Percentiles rank a stretch among this genome's conserved stretches.
These are phyloP conservation scores for Beris morrisii DNA, from an alignment of 2,888 invertebrate species.

Conservation along the genomic window DNA sequence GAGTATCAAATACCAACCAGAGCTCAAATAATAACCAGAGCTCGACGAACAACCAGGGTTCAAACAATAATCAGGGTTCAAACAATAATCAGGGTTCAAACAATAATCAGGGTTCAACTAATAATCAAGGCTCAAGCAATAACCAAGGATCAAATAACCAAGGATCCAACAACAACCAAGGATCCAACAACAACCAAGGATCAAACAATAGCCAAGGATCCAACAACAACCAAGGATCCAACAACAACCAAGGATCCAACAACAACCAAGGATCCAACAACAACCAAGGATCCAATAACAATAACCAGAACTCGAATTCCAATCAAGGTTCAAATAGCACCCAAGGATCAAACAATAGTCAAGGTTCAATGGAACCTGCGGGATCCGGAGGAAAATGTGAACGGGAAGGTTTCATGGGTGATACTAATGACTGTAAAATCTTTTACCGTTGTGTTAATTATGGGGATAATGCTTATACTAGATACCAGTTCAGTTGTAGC, in stretches of 20 bases:
- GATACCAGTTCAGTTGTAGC: slow-evolving; percentile 60
- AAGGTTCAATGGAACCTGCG: slow-evolving; percentile 14
- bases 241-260: slow-evolving; percentile 12
- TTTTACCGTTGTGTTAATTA: slow-evolving; percentile 62
- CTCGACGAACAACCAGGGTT: slow-evolving; percentile 38
- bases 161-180: slow-evolving; percentile 33
- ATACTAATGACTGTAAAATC: slow-evolving; percentile 60
- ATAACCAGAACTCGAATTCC: slow-evolving; percentile 28
- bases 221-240: slow-evolving; percentile 31
- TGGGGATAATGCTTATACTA: slow-evolving; percentile 55
- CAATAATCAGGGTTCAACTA: slow-evolving; percentile 15
- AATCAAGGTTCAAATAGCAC: slow-evolving; percentile 29
- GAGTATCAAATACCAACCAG: slow-evolving; percentile 33
- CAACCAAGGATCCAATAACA: slow-evolving; percentile 34
- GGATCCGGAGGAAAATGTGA: slow-evolving; percentile 43
- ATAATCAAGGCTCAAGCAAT: slow-evolving; percentile 26
- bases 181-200: slow-evolving; percentile 38
- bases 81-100: slow-evolving; percentile 30
- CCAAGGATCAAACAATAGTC: slow-evolving; percentile 19
- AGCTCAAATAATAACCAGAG: slow-evolving; percentile 34
- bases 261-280: slow-evolving; percentile 37
- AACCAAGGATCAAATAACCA: slow-evolving; percentile 39
- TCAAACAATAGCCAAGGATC: slow-evolving; percentile 28
- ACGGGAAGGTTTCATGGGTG: slow-evolving; percentile 55
- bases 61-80: slow-evolving; percentile 29